A percentile compares a stretch with the other conserved stretches of the same genome.
phyloP scores from a whole-genome alignment of 2,888 invertebrate species.

The Platycheirus rosarum region DNA sequence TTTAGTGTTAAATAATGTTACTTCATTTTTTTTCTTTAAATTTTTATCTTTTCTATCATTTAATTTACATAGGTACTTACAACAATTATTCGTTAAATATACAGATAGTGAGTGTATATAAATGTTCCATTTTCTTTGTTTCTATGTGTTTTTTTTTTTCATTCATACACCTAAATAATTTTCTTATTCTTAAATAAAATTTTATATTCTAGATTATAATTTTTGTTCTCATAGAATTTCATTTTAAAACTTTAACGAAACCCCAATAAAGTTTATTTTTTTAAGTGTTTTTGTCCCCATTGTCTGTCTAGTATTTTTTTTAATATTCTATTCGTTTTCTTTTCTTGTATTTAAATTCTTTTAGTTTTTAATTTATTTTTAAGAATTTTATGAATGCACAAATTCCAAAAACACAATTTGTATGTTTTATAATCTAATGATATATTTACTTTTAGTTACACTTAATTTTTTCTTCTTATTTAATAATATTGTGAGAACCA shows the following conservation, averaged over 20 bases:
- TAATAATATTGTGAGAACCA: conserved; percentile 55
- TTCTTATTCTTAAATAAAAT: conserved; percentile 26
- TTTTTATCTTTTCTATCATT: conserved; percentile 36
- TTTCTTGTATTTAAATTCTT: conserved; percentile 34
- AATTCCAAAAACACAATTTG: conserved; percentile 60
- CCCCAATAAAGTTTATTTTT: conserved; percentile 58
- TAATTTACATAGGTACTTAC: conserved; percentile 73
- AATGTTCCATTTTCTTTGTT: too few species aligned
- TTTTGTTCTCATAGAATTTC: conserved; percentile 37
- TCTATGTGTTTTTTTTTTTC: conserved; percentile 23
- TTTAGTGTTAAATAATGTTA: conserved; percentile 43
- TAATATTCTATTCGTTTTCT: conserved; percentile 43
- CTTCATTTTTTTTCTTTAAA: conserved; percentile 45
- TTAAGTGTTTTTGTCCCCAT: conserved; percentile 40
- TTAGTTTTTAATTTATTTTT: conserved; percentile 37
- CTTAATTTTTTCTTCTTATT: conserved; percentile 27
- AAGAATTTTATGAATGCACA: conserved; percentile 27
- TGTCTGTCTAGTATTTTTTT: conserved; percentile 38
- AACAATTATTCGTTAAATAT: conserved; percentile 69
- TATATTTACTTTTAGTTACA: conserved; percentile 65
- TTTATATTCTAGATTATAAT: conserved; percentile 26
- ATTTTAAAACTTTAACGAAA: conserved; percentile 64
- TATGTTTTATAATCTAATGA: conserved; percentile 75
- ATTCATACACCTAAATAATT: neutral
- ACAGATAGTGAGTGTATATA: conserved; percentile 59